A percentile compares a stretch with the other conserved stretches of the same genome.
Evolutionary conservation across 2,113 vertebrate species (phyloP).

Genomic region (Strix aluco): DNA sequence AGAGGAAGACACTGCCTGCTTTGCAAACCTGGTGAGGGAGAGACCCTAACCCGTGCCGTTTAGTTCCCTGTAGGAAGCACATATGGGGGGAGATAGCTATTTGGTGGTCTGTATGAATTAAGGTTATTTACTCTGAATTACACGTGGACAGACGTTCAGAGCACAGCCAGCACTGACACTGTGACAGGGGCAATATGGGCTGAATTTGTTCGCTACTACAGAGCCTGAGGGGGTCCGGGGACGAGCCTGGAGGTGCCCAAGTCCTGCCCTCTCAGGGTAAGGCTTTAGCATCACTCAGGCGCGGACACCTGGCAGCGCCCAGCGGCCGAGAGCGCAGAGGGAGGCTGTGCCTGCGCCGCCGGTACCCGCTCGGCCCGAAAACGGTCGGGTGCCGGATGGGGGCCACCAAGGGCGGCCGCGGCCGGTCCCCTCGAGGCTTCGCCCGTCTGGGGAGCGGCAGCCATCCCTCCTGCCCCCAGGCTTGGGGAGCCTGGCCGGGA

Average conservation of each 20-base stretch:
- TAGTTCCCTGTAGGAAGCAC: not conserved
- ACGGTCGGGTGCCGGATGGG: not conserved
- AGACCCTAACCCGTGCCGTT: not conserved
- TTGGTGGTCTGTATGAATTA: not conserved
- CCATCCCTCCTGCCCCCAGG: not conserved
- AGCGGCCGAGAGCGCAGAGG: not conserved
- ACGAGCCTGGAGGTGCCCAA: not conserved
- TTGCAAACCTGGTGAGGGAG: not conserved
- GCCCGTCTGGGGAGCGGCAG: not conserved
- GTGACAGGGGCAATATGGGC: not conserved
- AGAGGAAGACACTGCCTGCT: not conserved
- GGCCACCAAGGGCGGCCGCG: not conserved
- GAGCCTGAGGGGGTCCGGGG: rapidly evolving
- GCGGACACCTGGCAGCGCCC: not conserved
- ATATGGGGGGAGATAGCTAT: not conserved
- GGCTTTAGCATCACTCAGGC: not conserved
- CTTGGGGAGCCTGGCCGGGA: not conserved
- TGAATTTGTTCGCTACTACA: not conserved
- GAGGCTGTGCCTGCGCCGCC: not conserved
- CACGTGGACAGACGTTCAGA: not conserved
- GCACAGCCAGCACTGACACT: not conserved
- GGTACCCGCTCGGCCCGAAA: not conserved
- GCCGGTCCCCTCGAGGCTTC: not conserved
- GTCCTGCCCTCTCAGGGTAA: not conserved
- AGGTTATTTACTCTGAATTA: not conserved